Conservation (phyloP, 2,888 invertebrate genomes). For the Melangyna quadrimaculata region DNA sequence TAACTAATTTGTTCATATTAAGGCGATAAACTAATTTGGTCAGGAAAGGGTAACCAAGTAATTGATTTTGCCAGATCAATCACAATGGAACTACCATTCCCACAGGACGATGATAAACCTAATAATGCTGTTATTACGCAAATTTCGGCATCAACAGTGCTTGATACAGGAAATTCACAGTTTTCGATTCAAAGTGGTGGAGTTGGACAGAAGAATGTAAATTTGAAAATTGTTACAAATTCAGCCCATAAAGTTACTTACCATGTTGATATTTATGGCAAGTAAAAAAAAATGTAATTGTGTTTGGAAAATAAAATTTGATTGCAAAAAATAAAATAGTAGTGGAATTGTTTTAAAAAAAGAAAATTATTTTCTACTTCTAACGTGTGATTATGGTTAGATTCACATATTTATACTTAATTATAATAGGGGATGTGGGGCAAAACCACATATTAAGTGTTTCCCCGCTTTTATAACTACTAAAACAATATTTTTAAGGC, state of each 20-base stretch:
- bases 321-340: neutral
- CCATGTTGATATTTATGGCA: constrained; percentile 72
- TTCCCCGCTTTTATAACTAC: no score
- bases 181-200: constrained; percentile 70
- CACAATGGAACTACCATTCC: constrained; percentile 54
- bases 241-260: constrained; percentile 68
- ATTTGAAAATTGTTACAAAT: constrained; percentile 65
- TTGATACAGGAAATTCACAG: constrained; percentile 62
- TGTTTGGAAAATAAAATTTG: neutral
- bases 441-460: no score
- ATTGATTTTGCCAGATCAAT: constrained; percentile 52
- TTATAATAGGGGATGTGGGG: no score
- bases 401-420: no score
- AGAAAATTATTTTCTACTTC: no score
- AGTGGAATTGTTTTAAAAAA: no score
- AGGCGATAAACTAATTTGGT: constrained; percentile 62
- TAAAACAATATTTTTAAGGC: no score
- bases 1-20: neutral
- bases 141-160: constrained; percentile 51
- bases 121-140: constrained; percentile 65
- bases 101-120: neutral
- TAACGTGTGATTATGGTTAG: no score
- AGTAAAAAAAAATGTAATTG: no score
- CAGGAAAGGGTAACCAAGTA: constrained; percentile 44
- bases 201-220: constrained; percentile 68